Evolutionary conservation across 2,888 invertebrate species (phyloP), one percentile per base, ranked within the genome.

Genomic region (Zele albiditarsus): DNA sequence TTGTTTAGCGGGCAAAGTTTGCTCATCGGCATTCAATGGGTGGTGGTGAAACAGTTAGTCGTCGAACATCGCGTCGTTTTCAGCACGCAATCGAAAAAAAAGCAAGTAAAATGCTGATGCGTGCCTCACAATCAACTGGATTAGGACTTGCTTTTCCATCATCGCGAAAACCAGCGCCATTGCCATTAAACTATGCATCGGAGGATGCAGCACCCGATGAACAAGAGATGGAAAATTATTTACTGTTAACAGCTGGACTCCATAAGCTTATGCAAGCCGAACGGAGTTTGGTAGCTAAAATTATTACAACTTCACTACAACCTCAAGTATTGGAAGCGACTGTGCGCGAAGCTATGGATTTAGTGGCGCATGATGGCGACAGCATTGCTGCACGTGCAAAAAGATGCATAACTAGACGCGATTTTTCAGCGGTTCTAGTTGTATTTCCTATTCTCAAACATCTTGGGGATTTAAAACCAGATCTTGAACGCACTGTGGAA

Each of bases 231-330:
- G 95, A 96, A 84, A 94, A 95, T 86, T 96, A 96, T 89, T 90
- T 97, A 77, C 92, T 95, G 60, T 92, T 96, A 83, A 93, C 97
- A 4, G 94, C 96, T 42, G 96, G 95, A 0, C 90, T 97, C 76
- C 94, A 95, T 78, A 94, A 95, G 74, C 90, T 98, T 23, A 95
- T 98, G 91, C 95, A 97, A 82, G 94, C 95, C 88, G 98, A 98
- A 89, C 93, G 95, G 79, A 92, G 94, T 67, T 89, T 95, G 42
- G 94, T 98, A 91, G 93, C 94, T 68, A 96, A 95, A 42, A 94
- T 98, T 10, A 94, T 98, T 84, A 96, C 97, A 10, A 90, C 93
- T 78, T 93, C 94, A 58, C 93, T 95, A 81, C 94, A 96, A 86
- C 94, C 95, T 38, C 93, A 94, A 81, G 95, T 97, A 8, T 95